phyloP scores from a whole-genome alignment of 2,888 invertebrate genomes.

The Odiellus spinosus region DNA sequence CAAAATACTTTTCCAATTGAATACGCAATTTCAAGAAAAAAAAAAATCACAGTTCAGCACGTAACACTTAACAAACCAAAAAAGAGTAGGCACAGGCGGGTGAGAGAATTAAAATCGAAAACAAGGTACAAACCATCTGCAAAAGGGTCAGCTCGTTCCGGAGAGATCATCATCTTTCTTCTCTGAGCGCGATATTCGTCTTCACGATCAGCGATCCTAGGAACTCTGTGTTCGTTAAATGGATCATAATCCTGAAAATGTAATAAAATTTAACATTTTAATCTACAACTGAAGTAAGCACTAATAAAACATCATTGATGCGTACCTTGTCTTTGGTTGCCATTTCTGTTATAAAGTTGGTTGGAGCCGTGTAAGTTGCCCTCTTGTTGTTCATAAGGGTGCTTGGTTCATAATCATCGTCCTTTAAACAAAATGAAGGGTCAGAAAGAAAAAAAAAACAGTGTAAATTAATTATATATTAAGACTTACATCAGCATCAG shows the following conservation, averaged over 20 bases:
- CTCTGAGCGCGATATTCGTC: slow-evolving; percentile 88
- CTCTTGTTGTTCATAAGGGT: slow-evolving; percentile 41
- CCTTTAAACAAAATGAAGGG: slow-evolving; percentile 32
- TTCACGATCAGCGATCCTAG: slow-evolving; percentile 87
- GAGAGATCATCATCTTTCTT: slow-evolving; percentile 75
- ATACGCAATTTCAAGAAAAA: no score
- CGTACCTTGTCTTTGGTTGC: slow-evolving; percentile 49
- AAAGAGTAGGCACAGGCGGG: no score
- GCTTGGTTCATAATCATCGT: slow-evolving; percentile 61
- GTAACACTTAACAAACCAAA: no score
- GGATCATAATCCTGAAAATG: slow-evolving; percentile 69
- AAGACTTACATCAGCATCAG: slow-evolving; percentile 42
- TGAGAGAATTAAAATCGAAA: no score
- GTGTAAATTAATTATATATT: not conserved
- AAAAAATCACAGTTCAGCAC: no score
- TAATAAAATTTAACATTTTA: not conserved
- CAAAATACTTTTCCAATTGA: no score
- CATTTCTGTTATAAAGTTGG: slow-evolving; percentile 74
- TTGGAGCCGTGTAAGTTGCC: slow-evolving; percentile 66
- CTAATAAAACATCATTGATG: not conserved
- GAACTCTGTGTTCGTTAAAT: slow-evolving; percentile 74
- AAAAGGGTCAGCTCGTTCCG: slow-evolving; percentile 92
- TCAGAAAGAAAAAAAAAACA: not conserved
- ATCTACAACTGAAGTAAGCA: slow-evolving; percentile 7
- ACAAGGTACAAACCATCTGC: slow-evolving; percentile 56